Evolutionary conservation across 2,113 vertebrate genomes (phyloP), one percentile per base, ranked within the genome.

Genomic region (Microcebus griseorufus): DNA sequence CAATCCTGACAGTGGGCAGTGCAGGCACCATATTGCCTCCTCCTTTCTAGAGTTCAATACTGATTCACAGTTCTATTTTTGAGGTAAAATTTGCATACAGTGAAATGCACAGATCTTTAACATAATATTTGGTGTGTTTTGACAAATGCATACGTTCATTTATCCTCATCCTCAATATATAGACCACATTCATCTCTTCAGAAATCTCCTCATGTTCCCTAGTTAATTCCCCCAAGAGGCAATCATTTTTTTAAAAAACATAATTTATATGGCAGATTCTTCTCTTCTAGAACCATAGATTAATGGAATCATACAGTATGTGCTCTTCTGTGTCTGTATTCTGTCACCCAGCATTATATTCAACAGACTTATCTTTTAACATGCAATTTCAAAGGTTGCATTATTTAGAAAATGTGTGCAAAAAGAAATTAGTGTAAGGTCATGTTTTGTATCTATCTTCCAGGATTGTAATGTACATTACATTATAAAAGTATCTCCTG

Each of bases 351-450:
- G 16, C 13, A 17, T 75, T 58, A 16, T 72, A 69, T 88, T 93
- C 51, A 93, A 78, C 55, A 95, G 34, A 75, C 10, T 48, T 70
- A 34, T 79, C 62, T 60, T 85, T 93, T 81, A 96, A 85, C 32
- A 32, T 37, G 25, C 10, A 76, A 7, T 81, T 93, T 60, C 20
- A 94, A 92, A 81, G 10, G 4, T 29, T 76, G 6, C 75, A 53
- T 60, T 92, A 51, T 80, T 96, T 48, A 87, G 60, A 96, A 60
- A 84, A 64, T 37, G 17, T 4, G 32, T 65, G 23, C 37, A 83
- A 39, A 69, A 91, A 82, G 18, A 62, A 67, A 82, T 29, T 45
- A 84, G 9, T 55, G 55, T 17, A 55, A 91, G 9, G 37, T 67
- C 20, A 29, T 45, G 10, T n/a, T 94, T 72, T 88, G 13, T 60